Evolutionary conservation across 2,113 vertebrate species (phyloP).

Genomic region (Arvicanthis niloticus): DNA sequence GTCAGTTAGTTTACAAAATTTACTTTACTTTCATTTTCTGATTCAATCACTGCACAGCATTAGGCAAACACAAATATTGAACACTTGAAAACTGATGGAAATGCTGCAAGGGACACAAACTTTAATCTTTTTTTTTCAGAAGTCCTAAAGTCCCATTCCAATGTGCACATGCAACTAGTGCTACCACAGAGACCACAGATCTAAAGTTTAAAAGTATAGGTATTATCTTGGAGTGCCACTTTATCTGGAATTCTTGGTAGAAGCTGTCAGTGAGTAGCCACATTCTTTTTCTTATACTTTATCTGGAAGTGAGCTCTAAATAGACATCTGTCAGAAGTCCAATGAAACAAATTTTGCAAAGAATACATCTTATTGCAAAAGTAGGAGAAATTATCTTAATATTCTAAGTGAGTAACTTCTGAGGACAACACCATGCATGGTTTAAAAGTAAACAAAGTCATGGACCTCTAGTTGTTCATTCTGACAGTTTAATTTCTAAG

Average conservation of each 20-base stretch:
- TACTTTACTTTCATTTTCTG: not conserved
- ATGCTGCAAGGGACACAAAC: not conserved
- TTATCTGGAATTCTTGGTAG: not conserved
- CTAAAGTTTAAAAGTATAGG: not conserved
- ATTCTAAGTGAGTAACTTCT: not conserved
- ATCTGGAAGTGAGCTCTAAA: not conserved
- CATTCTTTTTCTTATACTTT: not conserved
- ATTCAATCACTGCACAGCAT: not conserved
- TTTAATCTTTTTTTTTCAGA: not conserved
- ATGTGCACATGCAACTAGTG: not conserved
- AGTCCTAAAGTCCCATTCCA: not conserved
- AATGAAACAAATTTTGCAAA: not conserved
- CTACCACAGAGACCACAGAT: accelerated
- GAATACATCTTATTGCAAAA: not conserved
- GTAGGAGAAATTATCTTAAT: accelerated
- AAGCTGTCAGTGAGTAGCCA: not conserved
- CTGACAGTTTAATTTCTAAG: not conserved
- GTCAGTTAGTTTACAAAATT: not conserved
- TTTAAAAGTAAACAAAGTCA: not conserved
- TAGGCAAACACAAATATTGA: not conserved
- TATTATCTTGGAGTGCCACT: not conserved
- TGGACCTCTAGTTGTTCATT: not conserved
- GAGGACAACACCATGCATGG: accelerated
- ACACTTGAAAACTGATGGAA: not conserved
- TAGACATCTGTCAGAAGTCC: not conserved